A percentile compares a stretch with the other conserved stretches of the same genome.
phyloP scores from a whole-genome alignment of 2,113 vertebrate genomes.

The Mustelus asterias region DNA sequence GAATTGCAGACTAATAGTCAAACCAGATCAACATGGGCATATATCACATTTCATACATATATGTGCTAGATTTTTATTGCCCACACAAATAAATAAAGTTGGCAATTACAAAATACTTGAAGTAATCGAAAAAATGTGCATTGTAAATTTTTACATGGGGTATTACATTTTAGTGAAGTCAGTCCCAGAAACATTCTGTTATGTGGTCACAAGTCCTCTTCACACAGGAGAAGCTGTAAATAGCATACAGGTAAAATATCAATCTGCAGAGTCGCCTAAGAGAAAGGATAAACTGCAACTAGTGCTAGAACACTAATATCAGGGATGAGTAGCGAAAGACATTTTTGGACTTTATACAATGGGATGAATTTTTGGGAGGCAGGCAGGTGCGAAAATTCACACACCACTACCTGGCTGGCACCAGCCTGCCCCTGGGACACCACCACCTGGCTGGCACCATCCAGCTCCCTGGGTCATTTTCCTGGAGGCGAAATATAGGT shows the following conservation, averaged over 20 bases:
- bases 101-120: neutral
- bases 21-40: neutral
- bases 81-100: neutral
- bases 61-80: neutral
- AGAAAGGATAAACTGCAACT: neutral
- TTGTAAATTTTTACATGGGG: neutral
- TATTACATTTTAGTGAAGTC: neutral
- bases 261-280: neutral
- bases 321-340: neutral
- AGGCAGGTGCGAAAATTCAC: neutral
- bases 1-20: neutral
- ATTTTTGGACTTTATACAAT: neutral
- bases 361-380: neutral
- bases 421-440: too few species aligned
- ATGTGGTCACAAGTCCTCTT: neutral
- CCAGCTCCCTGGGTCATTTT: neutral
- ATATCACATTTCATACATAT: neutral
- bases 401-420: neutral
- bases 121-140: neutral
- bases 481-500: neutral
- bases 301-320: neutral
- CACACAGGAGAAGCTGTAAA: neutral
- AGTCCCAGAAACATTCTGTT: neutral
- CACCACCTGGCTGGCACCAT: too few species aligned
- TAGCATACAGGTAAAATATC: neutral